Evolutionary conservation across 1,140 invertebrate genomes (phyloP).

Genomic region (Conus ventricosus): DNA sequence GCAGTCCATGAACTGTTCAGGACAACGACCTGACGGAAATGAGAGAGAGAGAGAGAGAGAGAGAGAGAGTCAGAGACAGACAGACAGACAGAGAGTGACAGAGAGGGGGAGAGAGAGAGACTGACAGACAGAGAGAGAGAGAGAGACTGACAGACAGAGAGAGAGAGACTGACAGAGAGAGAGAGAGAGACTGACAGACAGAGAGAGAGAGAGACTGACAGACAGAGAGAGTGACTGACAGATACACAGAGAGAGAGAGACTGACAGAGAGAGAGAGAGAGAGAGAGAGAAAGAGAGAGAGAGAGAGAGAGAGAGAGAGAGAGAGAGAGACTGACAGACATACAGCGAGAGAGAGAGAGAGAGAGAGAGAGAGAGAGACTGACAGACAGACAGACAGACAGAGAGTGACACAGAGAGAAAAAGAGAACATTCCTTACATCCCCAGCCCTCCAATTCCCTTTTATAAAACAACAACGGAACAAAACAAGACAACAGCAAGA

Average conservation of each 20-base stretch:
- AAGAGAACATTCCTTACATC: not conserved
- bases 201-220: conserved; percentile 23
- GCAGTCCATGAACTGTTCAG: too few relatives aligned
- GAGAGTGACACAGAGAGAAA: not conserved
- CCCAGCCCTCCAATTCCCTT: not conserved
- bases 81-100: not conserved
- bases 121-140: not conserved
- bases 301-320: not conserved
- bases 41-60: too few relatives aligned
- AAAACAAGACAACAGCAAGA: too few relatives aligned
- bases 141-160: not conserved
- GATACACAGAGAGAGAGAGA: conserved; percentile 17
- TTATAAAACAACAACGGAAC: too few relatives aligned
- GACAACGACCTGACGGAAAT: not conserved
- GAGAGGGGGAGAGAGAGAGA: not conserved
- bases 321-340: too few relatives aligned
- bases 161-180: conserved; percentile 6
- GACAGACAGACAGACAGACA: not conserved
- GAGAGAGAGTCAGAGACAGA: not conserved
- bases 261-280: not conserved
- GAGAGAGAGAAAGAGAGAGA: not conserved
- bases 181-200: conserved; percentile 10
- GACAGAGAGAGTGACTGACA: conserved; percentile 14
- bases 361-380: conserved; percentile 14
- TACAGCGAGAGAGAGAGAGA: conserved; percentile 11